Evolutionary conservation across 2,888 invertebrate species (phyloP).

Genomic region (Allolobophora icterica): DNA sequence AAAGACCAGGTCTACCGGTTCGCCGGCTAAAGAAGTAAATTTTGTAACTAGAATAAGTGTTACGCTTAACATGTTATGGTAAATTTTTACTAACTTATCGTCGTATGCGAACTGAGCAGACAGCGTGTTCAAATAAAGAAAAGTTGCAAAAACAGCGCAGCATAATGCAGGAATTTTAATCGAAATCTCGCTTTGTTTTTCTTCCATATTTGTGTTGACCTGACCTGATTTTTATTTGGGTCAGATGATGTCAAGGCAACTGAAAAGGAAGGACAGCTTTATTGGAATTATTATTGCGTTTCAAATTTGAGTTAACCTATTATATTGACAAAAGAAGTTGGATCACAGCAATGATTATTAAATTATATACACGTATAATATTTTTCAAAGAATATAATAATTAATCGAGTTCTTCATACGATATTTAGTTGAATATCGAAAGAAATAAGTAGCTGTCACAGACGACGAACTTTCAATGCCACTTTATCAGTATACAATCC

Average conservation of each 20-base stretch:
- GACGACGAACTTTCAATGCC: not conserved
- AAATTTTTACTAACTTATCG: slow-evolving; percentile 8
- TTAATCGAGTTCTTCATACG: not conserved
- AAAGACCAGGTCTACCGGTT: not conserved
- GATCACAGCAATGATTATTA: not conserved
- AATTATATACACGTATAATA: not conserved
- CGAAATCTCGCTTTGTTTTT: not conserved
- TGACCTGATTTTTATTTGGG: not conserved
- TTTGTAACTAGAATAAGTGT: not conserved
- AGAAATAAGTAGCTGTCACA: not conserved
- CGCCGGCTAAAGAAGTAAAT: not conserved
- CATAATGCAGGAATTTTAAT: not conserved
- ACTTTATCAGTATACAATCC: too few species aligned
- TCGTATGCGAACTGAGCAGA: slow-evolving; percentile 24
- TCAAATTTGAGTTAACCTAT: not conserved
- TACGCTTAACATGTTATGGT: not conserved
- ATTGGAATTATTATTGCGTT: not conserved
- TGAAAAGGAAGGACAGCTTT: not conserved
- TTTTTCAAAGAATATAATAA: not conserved
- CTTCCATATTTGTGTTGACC: not conserved
- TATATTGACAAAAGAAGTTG: too few species aligned
- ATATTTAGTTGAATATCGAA: not conserved
- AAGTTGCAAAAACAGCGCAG: slow-evolving; percentile 5
- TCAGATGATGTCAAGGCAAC: not conserved
- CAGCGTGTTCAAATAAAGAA: slow-evolving; percentile 28